Base-by-base conservation (phyloP, 2,113 vertebrate species). In the Anguilla japonica region DNA sequence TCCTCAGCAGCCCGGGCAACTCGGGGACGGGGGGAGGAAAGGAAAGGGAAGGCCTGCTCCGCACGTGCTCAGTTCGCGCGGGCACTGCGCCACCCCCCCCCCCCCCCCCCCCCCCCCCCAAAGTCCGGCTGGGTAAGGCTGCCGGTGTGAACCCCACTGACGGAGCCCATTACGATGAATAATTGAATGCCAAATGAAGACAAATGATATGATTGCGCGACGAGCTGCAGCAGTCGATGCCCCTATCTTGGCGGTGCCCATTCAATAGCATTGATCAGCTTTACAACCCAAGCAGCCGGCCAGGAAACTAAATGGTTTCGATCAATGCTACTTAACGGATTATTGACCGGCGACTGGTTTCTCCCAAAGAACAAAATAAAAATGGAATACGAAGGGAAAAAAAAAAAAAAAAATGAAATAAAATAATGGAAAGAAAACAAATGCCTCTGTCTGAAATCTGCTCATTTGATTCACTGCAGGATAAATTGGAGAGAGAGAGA, bases 241-340 rank as follows among this genome's bases (percentile, higher is more conserved):
- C 86, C 50, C 92, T 91, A 92, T 94, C 94, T 92, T 91, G 93
- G 93, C 93, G 94, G 93, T 92, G 93, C 91, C 93, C 92, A 95
- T 95, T 95, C 95, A 95, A 88, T 87, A 90, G 88, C 94, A 95
- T 95, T 94, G 95, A 96, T 95, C 93, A 94, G 93, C 93, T 93
- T 94, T 92, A 92, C 92, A 93, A 92, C 92, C 93, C 93, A 94
- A 95, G 93, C 94, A 95, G 92, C 93, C 86, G 89, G 92, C 93
- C 93, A 93, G 93, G 93, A 92, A 94, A 94, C 95, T 95, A 95
- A 96, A 95, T 92, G 92, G 92, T 90, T 90, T 83, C 89, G 90
- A 94, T 95, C 95, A 89, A 96, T 96, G 94, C 94, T 94, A 89
- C 94, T 96, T 95, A 95, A 94, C 94, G 92, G 94, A 92, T 95